Conservation (phyloP, 2,888 invertebrate species). For the Hirtodrosophila alboralis region DNA sequence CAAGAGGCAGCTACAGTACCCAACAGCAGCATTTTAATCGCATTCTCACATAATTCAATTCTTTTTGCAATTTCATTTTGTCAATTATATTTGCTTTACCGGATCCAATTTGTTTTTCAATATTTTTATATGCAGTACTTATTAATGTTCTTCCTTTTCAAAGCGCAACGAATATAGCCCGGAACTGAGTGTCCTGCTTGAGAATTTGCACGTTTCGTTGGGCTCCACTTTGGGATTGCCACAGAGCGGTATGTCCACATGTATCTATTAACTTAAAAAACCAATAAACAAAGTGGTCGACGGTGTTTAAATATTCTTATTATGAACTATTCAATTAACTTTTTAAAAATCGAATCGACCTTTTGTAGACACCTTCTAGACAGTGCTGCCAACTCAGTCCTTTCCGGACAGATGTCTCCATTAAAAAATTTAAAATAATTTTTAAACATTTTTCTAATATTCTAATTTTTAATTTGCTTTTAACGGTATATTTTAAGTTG, state of each 20-base stretch:
- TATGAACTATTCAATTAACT: no score
- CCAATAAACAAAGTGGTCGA: no score
- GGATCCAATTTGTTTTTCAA: conserved; percentile 48
- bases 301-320: no score
- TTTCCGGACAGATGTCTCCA: no score
- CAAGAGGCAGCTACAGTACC: conserved; percentile 18
- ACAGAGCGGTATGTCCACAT: conserved; percentile 80
- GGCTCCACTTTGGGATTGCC: conserved; percentile 83
- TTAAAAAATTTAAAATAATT: no score
- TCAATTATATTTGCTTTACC: conserved; percentile 61
- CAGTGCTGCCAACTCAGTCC: no score
- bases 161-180: conserved; percentile 83
- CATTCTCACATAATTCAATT: conserved; percentile 75
- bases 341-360: no score
- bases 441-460: no score
- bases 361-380: no score
- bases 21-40: conserved; percentile 68
- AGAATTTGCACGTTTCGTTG: conserved; percentile 83
- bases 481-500: no score
- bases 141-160: conserved; percentile 6
- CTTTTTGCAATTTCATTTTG: conserved; percentile 66
- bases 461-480: no score
- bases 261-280: no score
- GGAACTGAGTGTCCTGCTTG: conserved; percentile 82
- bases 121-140: conserved; percentile 26